These are phyloP conservation scores for Acrobasis suavella DNA, from an alignment of 2,888 invertebrate species.

Conservation along the genomic window DNA sequence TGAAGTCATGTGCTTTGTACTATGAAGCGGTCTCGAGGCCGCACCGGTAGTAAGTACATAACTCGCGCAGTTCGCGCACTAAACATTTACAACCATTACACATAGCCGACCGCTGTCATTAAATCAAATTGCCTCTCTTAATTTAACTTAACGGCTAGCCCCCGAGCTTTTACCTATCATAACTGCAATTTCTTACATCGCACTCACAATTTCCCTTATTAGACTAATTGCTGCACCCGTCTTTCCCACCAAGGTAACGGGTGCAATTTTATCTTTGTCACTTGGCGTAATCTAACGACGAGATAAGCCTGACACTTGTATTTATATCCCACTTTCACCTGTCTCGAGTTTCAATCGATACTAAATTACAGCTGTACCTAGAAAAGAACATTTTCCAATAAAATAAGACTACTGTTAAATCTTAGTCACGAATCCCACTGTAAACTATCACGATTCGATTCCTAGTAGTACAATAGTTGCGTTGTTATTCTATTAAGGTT, in stretches of 20 bases:
- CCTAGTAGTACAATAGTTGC: constrained; percentile 66
- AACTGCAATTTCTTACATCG: constrained; percentile 55
- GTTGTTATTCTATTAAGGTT: constrained; percentile 72
- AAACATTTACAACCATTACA: constrained; percentile 52
- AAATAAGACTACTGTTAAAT: constrained; percentile 70
- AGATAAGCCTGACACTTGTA: constrained; percentile 30
- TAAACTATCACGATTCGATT: constrained; percentile 73
- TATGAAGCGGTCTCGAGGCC: constrained; percentile 47
- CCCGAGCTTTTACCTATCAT: constrained; percentile 51
- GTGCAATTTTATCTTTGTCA: constrained; percentile 44
- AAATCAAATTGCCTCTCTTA: constrained; percentile 59
- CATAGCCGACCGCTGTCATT: constrained; percentile 47
- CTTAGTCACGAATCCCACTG: constrained; percentile 74
- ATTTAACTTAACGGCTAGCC: constrained; percentile 50
- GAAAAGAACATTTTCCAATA: constrained; percentile 68
- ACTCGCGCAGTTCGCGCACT: constrained; percentile 32
- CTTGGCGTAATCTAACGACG: constrained; percentile 37
- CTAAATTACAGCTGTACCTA: constrained; percentile 65
- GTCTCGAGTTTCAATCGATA: constrained; percentile 58
- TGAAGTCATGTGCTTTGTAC: constrained; percentile 51
- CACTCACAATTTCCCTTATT: constrained; percentile 47
- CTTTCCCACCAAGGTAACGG: constrained; percentile 27
- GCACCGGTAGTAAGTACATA: constrained; percentile 32
- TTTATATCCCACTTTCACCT: constrained; percentile 64
- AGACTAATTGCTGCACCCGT: constrained; percentile 30